Evolutionary conservation across 2,888 invertebrate genomes (phyloP), one percentile per base, ranked within the genome.

Genomic region (Eurytoma californica): DNA sequence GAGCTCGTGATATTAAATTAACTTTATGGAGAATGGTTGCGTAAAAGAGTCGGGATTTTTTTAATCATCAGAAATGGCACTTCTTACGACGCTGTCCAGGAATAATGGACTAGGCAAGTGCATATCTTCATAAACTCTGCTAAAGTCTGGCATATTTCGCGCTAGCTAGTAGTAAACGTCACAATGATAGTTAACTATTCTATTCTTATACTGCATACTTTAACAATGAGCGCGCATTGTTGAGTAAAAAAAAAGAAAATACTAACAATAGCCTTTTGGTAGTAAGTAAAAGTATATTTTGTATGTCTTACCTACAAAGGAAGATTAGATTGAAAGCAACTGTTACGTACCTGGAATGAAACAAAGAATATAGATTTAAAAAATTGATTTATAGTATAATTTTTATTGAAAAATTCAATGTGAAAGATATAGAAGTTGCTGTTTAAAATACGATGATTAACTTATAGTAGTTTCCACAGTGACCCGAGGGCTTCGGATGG

Each of bases 151-250:
- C 61, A 60, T 55, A 69, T 68, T 47, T 76, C 13, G 61, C 12
- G 28, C 28, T 7, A 51, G 53, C 75, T 18, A 76, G 61, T 18
- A 76, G 61, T 76, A 76, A 76, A 76, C 61, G 75, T 76, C 75
- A 39, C 61, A 47, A 57, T 77, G 70, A 70, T 70, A 55, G 30
- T 51, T 51, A 55, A 66, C 51, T 51, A 39, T 18, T 57, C 63
- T 77, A 77, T 69, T 77, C 70, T 24, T 24, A 47, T 70, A 63
- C 47, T 18, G n/a, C 66, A 39, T 58, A 55, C 66, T 66, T 65
- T 28, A 30, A n/a, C 39, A 30, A 53, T 53, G 53, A 53, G 13
- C 53, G n/a, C 53, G 13, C 2, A 53, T 7, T 14, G 53, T 14
- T 9, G 53, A 53, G 53, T 53, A 14, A n/a, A 53, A 53, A 53